These are phyloP conservation scores for Tringa solitaria DNA, from an alignment of 2,113 vertebrate species.

Conservation along the genomic window DNA sequence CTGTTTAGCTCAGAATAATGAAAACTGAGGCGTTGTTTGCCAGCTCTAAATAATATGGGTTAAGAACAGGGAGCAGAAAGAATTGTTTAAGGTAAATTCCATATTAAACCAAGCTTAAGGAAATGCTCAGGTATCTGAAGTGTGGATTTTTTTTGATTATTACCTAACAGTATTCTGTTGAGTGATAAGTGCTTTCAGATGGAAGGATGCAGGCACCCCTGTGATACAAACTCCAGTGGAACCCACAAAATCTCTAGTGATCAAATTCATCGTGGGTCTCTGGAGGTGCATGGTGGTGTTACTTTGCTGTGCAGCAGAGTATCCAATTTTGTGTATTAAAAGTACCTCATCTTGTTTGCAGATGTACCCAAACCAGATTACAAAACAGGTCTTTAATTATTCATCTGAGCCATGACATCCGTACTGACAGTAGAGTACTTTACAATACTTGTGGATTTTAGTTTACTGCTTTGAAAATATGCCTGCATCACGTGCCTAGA, in stretches of 20 bases:
- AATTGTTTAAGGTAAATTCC: neutral
- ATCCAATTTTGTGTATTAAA: neutral
- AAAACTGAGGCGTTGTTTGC: neutral
- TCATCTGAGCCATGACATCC: neutral
- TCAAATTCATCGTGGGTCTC: neutral
- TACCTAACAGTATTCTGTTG: neutral
- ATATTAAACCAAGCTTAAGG: neutral
- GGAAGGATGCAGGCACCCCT: neutral
- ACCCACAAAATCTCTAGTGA: neutral
- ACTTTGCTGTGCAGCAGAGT: neutral
- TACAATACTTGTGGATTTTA: neutral
- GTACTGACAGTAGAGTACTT: neutral
- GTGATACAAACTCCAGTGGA: neutral
- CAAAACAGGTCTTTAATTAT: neutral
- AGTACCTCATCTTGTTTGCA: neutral
- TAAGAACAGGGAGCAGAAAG: neutral
- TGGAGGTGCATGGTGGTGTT: neutral
- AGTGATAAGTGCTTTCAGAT: neutral
- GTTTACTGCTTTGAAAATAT: neutral
- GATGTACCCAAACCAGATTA: accelerated
- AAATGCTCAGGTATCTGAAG: neutral
- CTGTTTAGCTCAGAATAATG: neutral
- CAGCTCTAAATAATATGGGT: neutral
- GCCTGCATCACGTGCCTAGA: neutral
- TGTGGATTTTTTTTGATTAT: neutral